These are phyloP conservation scores for Cotesia vestalis DNA, from an alignment of 1,140 invertebrate species.

Conservation along the genomic window DNA sequence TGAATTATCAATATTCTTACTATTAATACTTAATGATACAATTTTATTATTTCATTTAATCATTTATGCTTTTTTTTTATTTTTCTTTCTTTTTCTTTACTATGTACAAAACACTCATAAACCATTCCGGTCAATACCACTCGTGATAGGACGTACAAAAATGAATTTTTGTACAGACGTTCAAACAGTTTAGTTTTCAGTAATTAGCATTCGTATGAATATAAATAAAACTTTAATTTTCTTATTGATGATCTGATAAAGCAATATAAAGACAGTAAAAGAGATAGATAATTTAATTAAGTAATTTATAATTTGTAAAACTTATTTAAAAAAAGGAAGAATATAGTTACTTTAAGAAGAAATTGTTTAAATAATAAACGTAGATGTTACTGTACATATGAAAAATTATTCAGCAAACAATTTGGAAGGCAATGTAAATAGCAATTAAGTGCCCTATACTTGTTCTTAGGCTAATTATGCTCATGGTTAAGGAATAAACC, in stretches of 20 bases:
- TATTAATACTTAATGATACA: conserved; percentile 59
- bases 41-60: conserved; percentile 36
- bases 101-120: conserved; percentile 38
- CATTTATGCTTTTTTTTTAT: conserved; percentile 25
- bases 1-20: conserved; percentile 41
- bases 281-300: no score
- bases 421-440: conserved; percentile 11
- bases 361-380: conserved; percentile 29
- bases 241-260: conserved; percentile 37
- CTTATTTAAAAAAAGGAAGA: conserved; percentile 47
- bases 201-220: background rate
- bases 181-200: conserved; percentile 34
- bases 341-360: conserved; percentile 44
- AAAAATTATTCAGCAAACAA: no score
- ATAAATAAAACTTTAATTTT: background rate
- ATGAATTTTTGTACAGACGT: conserved; percentile 42
- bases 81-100: conserved; percentile 23
- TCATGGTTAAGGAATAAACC: background rate
- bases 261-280: background rate
- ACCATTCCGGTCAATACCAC: conserved; percentile 42
- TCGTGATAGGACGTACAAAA: conserved; percentile 47
- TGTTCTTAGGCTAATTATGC: background rate
- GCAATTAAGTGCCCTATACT: background rate
- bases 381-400: no score
- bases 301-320: background rate